phyloP scores from a whole-genome alignment of 2,888 invertebrate species.

The Periphyllus acericola region DNA sequence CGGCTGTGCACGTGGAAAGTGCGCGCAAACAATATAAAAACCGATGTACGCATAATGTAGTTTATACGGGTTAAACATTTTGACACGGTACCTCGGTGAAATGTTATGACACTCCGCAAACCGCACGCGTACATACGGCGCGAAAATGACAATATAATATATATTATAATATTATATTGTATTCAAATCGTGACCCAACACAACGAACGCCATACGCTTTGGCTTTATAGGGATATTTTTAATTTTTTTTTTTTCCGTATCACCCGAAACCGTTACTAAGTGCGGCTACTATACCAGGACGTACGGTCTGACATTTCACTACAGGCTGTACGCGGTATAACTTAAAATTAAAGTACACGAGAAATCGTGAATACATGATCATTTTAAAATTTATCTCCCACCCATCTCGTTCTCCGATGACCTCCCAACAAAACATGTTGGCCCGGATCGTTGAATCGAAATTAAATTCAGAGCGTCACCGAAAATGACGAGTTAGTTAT shows the following conservation, averaged over 20 bases:
- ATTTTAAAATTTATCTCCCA: not conserved
- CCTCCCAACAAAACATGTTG: too few relatives aligned
- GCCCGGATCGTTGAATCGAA: too few relatives aligned
- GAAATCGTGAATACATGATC: not conserved
- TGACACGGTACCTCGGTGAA: conserved; percentile 29
- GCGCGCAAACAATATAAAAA: conserved; percentile 16
- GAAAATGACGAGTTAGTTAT: too few relatives aligned
- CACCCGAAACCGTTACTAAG: not conserved
- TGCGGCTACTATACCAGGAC: not conserved
- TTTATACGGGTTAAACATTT: conserved; percentile 28
- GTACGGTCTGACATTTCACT: not conserved
- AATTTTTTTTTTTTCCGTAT: not conserved
- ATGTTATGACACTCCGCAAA: not conserved
- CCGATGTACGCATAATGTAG: not conserved
- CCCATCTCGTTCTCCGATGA: too few relatives aligned
- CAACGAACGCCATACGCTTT: not conserved
- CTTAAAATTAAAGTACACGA: not conserved
- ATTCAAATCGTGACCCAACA: conserved; percentile 22
- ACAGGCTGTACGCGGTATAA: not conserved
- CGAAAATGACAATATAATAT: conserved; percentile 6
- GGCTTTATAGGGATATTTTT: conserved; percentile 5
- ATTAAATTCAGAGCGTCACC: too few relatives aligned
- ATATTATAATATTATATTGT: not conserved
- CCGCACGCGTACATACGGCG: not conserved
- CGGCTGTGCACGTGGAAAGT: not conserved